A percentile compares a stretch with the other conserved stretches of the same genome.
These are phyloP conservation scores for Leptopilina myrica DNA, from an alignment of 2,888 invertebrate species.

Conservation along the genomic window DNA sequence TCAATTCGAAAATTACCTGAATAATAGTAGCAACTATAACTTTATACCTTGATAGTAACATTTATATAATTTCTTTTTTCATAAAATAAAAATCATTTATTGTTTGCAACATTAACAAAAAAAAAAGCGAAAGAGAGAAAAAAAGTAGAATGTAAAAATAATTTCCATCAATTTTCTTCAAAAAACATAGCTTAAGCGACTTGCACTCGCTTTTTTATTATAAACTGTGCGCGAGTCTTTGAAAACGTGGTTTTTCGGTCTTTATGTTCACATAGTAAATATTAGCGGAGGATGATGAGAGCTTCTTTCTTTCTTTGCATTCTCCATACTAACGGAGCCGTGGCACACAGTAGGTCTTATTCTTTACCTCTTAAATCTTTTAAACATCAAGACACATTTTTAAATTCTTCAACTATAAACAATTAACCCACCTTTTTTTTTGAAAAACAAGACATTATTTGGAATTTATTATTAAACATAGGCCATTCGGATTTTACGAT, in stretches of 20 bases:
- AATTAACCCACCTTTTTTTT: neutral
- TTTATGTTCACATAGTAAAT: slow-evolving; percentile 72
- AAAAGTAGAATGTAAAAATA: neutral
- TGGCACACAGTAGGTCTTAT: neutral
- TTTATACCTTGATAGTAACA: too few relatives aligned
- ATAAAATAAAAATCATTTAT: too few relatives aligned
- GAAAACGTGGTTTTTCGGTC: slow-evolving; percentile 51
- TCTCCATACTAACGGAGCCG: neutral
- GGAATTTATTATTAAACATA: too few relatives aligned
- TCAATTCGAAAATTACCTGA: too few relatives aligned
- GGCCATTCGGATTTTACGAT: too few relatives aligned
- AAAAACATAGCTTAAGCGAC: slow-evolving; percentile 19
- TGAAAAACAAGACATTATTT: too few relatives aligned
- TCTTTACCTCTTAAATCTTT: slow-evolving; percentile 8
- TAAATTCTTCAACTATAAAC: neutral
- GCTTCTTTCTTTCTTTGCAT: slow-evolving; percentile 45
- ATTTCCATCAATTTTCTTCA: slow-evolving; percentile 16
- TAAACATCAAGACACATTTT: slow-evolving; percentile 22
- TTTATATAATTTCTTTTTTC: too few relatives aligned
- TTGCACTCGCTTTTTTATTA: slow-evolving; percentile 29
- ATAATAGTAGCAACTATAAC: too few relatives aligned
- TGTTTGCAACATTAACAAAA: too few relatives aligned
- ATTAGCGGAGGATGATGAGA: slow-evolving; percentile 74
- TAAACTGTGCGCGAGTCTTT: slow-evolving; percentile 40
- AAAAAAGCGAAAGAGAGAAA: too few relatives aligned